These are phyloP conservation scores for Nibea albiflora DNA, from an alignment of 2,113 vertebrate genomes.

Conservation along the genomic window DNA sequence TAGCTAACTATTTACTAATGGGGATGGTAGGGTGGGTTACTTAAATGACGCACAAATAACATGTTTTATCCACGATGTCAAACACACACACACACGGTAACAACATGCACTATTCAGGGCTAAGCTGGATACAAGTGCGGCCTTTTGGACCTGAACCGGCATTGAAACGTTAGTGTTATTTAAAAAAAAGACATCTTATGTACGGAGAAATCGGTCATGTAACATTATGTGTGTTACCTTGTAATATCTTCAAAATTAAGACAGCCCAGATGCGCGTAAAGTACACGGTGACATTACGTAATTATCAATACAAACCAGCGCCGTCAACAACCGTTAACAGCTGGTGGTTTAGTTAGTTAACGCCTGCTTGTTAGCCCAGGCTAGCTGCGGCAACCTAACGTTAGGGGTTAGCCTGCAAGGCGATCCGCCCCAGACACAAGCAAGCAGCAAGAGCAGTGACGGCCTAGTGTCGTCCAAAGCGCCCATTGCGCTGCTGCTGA, in stretches of 20 bases:
- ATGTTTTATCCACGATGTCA: not conserved
- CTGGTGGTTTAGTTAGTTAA: slow-evolving; percentile 63
- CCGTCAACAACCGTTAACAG: slow-evolving; percentile 49
- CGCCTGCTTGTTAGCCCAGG: slow-evolving; percentile 24
- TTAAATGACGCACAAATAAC: slow-evolving; percentile 35
- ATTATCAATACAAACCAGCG: slow-evolving; percentile 20
- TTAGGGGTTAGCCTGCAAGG: slow-evolving; percentile 61
- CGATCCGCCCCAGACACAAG: slow-evolving; percentile 71
- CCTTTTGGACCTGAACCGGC: slow-evolving; percentile 54
- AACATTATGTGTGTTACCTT: not conserved
- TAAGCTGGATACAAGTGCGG: slow-evolving; percentile 30
- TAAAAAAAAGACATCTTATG: slow-evolving; percentile 26
- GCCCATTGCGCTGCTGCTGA: slow-evolving; percentile 46
- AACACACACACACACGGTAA: not conserved
- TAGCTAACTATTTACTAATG: slow-evolving; percentile 12
- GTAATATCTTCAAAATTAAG: not conserved
- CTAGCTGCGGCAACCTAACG: slow-evolving; percentile 56
- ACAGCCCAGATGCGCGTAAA: slow-evolving; percentile 6
- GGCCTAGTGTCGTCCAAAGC: slow-evolving; percentile 72
- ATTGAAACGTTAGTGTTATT: slow-evolving; percentile 37
- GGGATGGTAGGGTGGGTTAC: slow-evolving; percentile 11
- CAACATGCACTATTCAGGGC: not conserved
- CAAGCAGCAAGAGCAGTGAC: slow-evolving; percentile 55
- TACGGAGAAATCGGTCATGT: slow-evolving; percentile 28
- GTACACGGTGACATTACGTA: slow-evolving; percentile 16